phyloP scores from a whole-genome alignment of 2,888 invertebrate genomes.

The Phragmatobia fuliginosa region DNA sequence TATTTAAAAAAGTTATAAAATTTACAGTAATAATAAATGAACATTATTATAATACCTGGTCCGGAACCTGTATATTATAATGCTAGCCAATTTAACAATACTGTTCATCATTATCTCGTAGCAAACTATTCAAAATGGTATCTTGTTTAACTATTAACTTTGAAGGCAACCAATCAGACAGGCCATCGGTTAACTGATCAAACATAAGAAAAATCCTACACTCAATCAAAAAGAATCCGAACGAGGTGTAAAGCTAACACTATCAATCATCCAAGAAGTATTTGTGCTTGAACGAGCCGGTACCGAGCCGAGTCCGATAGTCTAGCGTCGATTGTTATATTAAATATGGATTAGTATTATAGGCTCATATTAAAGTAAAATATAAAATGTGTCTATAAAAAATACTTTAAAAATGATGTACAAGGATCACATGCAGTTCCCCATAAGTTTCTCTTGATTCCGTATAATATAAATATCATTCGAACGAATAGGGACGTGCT shows the following conservation, averaged over 20 bases:
- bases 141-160: slow-evolving; percentile 81
- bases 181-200: slow-evolving; percentile 82
- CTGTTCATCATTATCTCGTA: slow-evolving; percentile 38
- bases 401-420: not conserved
- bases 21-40: not conserved
- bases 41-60: not conserved
- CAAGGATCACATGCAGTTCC: not conserved
- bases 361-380: not conserved
- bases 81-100: not conserved
- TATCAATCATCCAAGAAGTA: slow-evolving; percentile 73
- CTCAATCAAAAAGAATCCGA: slow-evolving; percentile 81
- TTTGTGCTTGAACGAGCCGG: slow-evolving; percentile 51
- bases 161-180: slow-evolving; percentile 79
- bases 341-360: not conserved
- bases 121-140: slow-evolving; percentile 67
- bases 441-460: not conserved
- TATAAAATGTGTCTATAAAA: not conserved
- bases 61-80: too few species aligned
- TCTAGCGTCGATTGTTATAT: not conserved
- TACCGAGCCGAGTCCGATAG: slow-evolving; percentile 28
- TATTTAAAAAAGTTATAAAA: too few species aligned
- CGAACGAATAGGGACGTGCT: slow-evolving; percentile 61
- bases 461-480: slow-evolving; percentile 60
- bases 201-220: slow-evolving; percentile 83
- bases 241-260: slow-evolving; percentile 81